A percentile compares a stretch with the other conserved stretches of the same genome.
Conservation (phyloP, 2,888 invertebrate genomes). For the Drosophila putrida region DNA sequence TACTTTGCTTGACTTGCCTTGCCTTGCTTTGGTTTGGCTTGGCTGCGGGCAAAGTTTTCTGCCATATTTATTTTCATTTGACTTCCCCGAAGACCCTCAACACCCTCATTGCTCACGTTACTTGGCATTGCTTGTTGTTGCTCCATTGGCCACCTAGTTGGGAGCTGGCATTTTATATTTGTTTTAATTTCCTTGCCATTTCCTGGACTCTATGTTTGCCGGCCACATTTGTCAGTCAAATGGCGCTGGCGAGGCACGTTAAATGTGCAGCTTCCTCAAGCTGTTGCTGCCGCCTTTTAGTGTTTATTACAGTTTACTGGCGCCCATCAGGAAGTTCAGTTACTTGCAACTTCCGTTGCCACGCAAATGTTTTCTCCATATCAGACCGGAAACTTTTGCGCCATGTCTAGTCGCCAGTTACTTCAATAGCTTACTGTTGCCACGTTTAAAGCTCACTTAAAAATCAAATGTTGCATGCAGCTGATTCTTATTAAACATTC, state of each 20-base stretch:
- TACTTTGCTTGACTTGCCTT: constrained; percentile 24
- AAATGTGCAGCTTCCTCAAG: constrained; percentile 67
- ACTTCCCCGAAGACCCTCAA: constrained; percentile 11
- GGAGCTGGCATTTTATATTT: constrained; percentile 71
- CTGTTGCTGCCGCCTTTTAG: constrained; percentile 54
- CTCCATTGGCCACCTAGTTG: constrained; percentile 47
- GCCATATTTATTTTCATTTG: constrained; percentile 74
- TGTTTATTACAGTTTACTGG: constrained; percentile 77
- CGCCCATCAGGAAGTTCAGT: constrained; percentile 71
- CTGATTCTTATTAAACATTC: constrained; percentile 21
- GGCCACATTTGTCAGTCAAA: constrained; percentile 79
- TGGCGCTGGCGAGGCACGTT: constrained; percentile 50
- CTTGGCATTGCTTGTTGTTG: constrained; percentile 21
- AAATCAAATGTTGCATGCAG: constrained; percentile 18
- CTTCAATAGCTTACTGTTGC: constrained; percentile 27
- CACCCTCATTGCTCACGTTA: constrained; percentile 1
- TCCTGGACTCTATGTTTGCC: constrained; percentile 57
- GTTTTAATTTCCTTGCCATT: constrained; percentile 80
- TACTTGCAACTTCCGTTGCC: constrained; percentile 74
- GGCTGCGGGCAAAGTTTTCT: constrained; percentile 58
- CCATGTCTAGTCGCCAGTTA: constrained; percentile 37
- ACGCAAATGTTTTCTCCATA: constrained; percentile 39
- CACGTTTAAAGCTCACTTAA: constrained; percentile 25
- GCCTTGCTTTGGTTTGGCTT: constrained; percentile 2
- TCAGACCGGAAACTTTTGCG: constrained; percentile 59